Conservation (phyloP, 2,888 invertebrate genomes). For the Mesorhabditis spiculigera region DNA sequence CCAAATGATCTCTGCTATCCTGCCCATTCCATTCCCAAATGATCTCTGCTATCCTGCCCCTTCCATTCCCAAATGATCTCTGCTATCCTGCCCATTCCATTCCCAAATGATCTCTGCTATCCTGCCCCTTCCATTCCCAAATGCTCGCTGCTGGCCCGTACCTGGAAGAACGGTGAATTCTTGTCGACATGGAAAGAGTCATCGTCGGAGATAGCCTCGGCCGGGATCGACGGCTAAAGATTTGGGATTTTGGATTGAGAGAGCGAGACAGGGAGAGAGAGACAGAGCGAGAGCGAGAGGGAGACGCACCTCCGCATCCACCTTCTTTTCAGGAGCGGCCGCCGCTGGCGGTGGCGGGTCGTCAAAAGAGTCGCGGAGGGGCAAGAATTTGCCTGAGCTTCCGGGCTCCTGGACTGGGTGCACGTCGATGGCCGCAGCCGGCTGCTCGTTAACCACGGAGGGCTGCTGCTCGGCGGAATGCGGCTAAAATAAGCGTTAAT, state of each 20-base stretch:
- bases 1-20: too few relatives aligned
- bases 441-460: neutral
- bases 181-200: neutral
- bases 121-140: too few relatives aligned
- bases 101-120: too few relatives aligned
- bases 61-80: too few relatives aligned
- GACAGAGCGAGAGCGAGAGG: too few relatives aligned
- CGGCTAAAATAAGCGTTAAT: neutral
- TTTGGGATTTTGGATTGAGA: neutral
- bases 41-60: too few relatives aligned
- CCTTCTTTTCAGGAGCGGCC: neutral
- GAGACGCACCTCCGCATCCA: neutral
- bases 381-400: neutral
- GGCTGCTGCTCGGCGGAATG: neutral
- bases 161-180: conserved; percentile 5
- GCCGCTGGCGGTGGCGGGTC: neutral
- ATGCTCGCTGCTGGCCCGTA: neutral
- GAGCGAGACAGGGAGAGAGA: too few relatives aligned
- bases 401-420: neutral
- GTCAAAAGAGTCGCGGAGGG: neutral
- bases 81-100: too few relatives aligned
- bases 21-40: too few relatives aligned
- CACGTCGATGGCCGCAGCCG: neutral
- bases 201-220: neutral
- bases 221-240: neutral